Evolutionary conservation across 2,888 invertebrate genomes (phyloP).

Genomic region (Rutpela maculata): DNA sequence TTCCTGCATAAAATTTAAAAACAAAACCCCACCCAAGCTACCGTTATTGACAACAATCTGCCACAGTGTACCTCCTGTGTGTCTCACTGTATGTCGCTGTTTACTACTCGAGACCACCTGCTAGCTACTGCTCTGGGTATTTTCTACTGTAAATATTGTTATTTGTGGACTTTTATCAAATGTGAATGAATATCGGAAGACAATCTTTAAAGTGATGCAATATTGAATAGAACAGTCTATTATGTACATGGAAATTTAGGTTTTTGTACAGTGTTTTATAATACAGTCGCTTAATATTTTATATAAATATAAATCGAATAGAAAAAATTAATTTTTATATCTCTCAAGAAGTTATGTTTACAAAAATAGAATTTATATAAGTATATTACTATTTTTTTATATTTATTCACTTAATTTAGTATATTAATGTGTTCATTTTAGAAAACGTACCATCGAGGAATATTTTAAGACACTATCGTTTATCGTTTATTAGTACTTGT

Average conservation of each 20-base stretch:
- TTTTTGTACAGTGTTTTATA: slow-evolving; percentile 47
- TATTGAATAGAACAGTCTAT: slow-evolving; percentile 55
- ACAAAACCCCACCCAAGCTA: slow-evolving; percentile 41
- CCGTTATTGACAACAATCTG: slow-evolving; percentile 64
- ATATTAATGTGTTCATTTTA: neutral
- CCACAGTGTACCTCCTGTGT: slow-evolving; percentile 66
- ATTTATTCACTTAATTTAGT: neutral
- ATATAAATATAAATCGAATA: slow-evolving; percentile 18
- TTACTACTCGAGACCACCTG: slow-evolving; percentile 70
- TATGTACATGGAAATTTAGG: slow-evolving; percentile 49
- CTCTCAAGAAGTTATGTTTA: neutral
- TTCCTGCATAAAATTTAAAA: slow-evolving; percentile 55
- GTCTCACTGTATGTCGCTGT: slow-evolving; percentile 67
- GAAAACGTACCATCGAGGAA: neutral
- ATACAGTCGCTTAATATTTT: slow-evolving; percentile 30
- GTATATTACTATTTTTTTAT: neutral
- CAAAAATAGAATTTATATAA: neutral
- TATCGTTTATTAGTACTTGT: neutral
- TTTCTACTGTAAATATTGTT: slow-evolving; percentile 60
- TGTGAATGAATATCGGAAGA: slow-evolving; percentile 62
- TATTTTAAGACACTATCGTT: neutral
- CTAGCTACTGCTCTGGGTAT: slow-evolving; percentile 59
- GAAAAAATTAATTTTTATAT: neutral
- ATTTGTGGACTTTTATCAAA: slow-evolving; percentile 61
- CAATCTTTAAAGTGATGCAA: slow-evolving; percentile 71